Conservation (phyloP, 2,888 invertebrate species). For the Platypus cylindrus region DNA sequence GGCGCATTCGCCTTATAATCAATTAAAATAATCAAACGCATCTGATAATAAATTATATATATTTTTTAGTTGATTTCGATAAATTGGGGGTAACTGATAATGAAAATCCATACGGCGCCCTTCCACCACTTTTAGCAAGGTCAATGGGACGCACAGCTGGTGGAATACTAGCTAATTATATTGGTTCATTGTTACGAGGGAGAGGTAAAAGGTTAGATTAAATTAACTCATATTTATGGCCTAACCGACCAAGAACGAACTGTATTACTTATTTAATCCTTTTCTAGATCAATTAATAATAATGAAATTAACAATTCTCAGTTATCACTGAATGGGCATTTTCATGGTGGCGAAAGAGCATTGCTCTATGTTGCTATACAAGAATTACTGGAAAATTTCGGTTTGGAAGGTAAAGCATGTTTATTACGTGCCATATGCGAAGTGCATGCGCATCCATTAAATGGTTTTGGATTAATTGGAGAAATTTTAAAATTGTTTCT, state of each 20-base stretch:
- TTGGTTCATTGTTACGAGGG: conserved; percentile 55
- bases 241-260: no score
- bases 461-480: conserved; percentile 67
- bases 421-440: conserved; percentile 74
- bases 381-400: conserved; percentile 67
- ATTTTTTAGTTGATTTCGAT: conserved; percentile 64
- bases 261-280: background rate
- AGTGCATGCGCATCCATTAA: conserved; percentile 66
- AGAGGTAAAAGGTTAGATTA: conserved; percentile 32
- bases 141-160: conserved; percentile 66
- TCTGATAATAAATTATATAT: background rate
- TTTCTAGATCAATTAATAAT: conserved; percentile 6
- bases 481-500: conserved; percentile 73
- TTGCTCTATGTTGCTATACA: conserved; percentile 65
- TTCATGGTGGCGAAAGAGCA: conserved; percentile 76
- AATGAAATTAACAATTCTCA: conserved; percentile 1
- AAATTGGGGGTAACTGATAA: conserved; percentile 78
- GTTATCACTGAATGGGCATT: conserved; percentile 34
- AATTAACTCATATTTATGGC: no score
- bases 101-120: conserved; percentile 71
- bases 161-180: conserved; percentile 56
- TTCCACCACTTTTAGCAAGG: conserved; percentile 63
- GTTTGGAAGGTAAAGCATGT: conserved; percentile 72
- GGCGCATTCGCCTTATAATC: no score
- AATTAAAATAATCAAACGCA: background rate